Evolutionary conservation across 2,113 vertebrate genomes (phyloP).

Genomic region (Etia nguti): DNA sequence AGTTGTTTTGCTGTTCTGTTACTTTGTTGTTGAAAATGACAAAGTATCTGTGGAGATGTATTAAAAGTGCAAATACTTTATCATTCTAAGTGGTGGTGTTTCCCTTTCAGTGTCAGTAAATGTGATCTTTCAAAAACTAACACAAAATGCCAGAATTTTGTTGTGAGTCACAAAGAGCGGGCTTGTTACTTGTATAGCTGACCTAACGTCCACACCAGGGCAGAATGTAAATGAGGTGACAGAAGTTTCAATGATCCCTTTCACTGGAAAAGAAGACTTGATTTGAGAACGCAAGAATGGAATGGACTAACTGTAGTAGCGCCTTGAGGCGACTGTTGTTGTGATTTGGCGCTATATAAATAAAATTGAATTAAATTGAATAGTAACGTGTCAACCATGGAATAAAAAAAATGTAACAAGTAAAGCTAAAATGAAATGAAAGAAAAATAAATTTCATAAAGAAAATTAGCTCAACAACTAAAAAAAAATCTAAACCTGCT

Average conservation of each 20-base stretch:
- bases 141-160: neutral
- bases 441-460: neutral
- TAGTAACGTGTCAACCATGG: neutral
- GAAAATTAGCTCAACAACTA: neutral
- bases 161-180: neutral
- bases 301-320: neutral
- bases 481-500: neutral
- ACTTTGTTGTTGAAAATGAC: constrained; percentile 43
- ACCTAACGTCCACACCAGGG: neutral
- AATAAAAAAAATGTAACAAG: neutral
- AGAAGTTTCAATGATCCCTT: neutral
- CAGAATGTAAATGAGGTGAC: neutral
- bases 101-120: neutral
- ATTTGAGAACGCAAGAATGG: neutral
- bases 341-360: no score
- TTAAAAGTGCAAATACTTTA: constrained; percentile 68
- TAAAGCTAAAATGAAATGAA: neutral
- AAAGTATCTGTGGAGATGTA: constrained; percentile 51
- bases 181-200: neutral
- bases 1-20: constrained; percentile 27
- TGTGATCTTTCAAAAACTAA: neutral
- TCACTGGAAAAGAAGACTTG: neutral
- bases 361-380: no score
- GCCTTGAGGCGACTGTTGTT: no score
- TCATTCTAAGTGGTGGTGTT: neutral